Base-by-base conservation (phyloP, 2,888 invertebrate species). In the Athalia rosae region DNA sequence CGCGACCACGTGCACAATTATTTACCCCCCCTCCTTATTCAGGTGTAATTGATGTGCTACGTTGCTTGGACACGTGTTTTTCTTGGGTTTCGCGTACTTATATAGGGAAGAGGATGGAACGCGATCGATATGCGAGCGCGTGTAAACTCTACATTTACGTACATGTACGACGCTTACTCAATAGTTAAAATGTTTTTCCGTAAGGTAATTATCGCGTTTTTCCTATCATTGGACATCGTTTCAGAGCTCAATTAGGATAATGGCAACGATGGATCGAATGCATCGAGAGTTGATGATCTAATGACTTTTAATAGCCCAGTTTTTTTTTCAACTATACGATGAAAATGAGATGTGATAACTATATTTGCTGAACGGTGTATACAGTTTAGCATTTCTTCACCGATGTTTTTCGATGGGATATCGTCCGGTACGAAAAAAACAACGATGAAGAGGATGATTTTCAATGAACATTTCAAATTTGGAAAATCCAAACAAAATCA, bases 221-320 rank as follows among this genome's bases (percentile, higher is more conserved):
- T 53, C 28, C 67, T 9, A 4, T 11, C 67, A 41, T 50, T 48
- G 28, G 45, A 13, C 47, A 28, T 53, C 50, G 67, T 67, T 45
- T 53, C 53, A 48, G 53, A 50, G 53, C 50, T 67, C 67, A 71
- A 71, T 71, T 56, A 59, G 48, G 53, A 67, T 67, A 71, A 59
- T 71, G 45, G 45, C 59, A n/a, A 58, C 71, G 43, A 9, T 9
- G 56, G 58, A 71, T 43, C n/a, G 45, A 64, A 15, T 64, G 13
- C n/a, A 63, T 53, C 50, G 50, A 50, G 28, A 15, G 67, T 28
- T 50, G 67, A 67, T 67, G n/a, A 71, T 71, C 56, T 71, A 71
- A 71, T 71, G 71, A 58, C 58, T 71, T 43, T 56, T 56, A 71
- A 56, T 58, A 71, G 71, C 13, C 71, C 9, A 41, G 56, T 13